Conservation (phyloP, 2,797 vertebrate species). For the Linurgus olivaceus region DNA sequence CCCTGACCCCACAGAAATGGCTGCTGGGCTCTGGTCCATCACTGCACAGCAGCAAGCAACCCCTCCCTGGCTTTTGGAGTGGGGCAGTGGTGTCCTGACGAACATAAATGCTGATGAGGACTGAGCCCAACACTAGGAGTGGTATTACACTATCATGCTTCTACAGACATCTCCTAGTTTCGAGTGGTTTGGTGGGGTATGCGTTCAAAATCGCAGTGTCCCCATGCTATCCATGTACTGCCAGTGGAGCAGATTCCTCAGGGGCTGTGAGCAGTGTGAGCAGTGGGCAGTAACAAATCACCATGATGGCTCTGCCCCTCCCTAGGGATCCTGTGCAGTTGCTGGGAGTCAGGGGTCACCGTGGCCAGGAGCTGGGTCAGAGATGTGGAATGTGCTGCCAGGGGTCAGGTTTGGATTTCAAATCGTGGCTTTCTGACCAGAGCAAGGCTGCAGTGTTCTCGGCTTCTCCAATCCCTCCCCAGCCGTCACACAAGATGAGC, state of each 20-base stretch:
- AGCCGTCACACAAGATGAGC: rapidly evolving
- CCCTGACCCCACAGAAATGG: background rate
- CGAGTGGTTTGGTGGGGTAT: background rate
- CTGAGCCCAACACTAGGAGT: background rate
- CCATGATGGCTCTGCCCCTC: background rate
- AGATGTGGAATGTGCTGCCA: background rate
- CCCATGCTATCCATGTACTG: rapidly evolving
- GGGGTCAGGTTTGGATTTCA: background rate
- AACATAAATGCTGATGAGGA: background rate
- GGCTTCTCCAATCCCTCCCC: background rate
- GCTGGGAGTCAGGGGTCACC: background rate
- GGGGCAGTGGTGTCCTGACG: background rate
- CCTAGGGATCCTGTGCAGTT: background rate
- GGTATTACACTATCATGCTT: background rate
- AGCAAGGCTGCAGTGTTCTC: rapidly evolving
- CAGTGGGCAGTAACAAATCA: background rate
- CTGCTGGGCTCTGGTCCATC: background rate
- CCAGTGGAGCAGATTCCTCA: background rate
- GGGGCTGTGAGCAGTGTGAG: background rate
- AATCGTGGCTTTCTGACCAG: rapidly evolving
- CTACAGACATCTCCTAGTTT: background rate
- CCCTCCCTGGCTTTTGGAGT: background rate
- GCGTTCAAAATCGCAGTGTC: background rate
- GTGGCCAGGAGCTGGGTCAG: background rate
- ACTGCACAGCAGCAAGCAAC: background rate